Conservation (phyloP, 2,797 vertebrate genomes). For the Siniperca obscura region DNA sequence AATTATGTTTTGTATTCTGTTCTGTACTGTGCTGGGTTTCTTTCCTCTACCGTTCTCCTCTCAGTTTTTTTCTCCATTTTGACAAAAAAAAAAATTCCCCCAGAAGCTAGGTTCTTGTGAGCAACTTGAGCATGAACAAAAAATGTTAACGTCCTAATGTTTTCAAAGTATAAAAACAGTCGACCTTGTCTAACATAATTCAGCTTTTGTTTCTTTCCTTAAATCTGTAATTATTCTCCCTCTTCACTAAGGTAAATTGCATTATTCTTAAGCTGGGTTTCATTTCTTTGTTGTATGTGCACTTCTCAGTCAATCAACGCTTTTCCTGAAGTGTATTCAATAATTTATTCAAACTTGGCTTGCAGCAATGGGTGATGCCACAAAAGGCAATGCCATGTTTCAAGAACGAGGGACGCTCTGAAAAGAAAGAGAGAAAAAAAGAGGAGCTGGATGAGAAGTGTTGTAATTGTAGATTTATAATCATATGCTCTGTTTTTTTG, state of each 20-base stretch:
- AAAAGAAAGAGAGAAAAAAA: slow-evolving; percentile 10
- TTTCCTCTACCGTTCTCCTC: slow-evolving; percentile 26
- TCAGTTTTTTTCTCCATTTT: slow-evolving; percentile 11
- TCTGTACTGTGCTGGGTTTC: slow-evolving; percentile 33
- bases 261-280: slow-evolving; percentile 52
- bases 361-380: slow-evolving; percentile 73
- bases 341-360: slow-evolving; percentile 78
- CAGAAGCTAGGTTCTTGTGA: slow-evolving; percentile 40
- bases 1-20: slow-evolving; percentile 52
- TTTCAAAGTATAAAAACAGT: slow-evolving; percentile 7
- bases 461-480: slow-evolving; percentile 38
- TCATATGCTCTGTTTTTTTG: slow-evolving; percentile 32
- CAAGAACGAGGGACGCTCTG: not conserved
- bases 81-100: slow-evolving; percentile 33
- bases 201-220: slow-evolving; percentile 28
- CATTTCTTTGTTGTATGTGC: slow-evolving; percentile 53
- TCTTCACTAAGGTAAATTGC: not conserved
- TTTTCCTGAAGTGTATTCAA: slow-evolving; percentile 67
- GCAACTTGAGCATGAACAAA: slow-evolving; percentile 43
- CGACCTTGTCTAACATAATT: not conserved
- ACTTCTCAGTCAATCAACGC: slow-evolving; percentile 67
- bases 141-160: not conserved
- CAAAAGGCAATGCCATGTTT: slow-evolving; percentile 61
- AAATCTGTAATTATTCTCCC: slow-evolving; percentile 36
- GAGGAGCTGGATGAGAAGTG: slow-evolving; percentile 32